Base-by-base conservation (phyloP, 2,888 invertebrate species). In the Drosophila dives region DNA sequence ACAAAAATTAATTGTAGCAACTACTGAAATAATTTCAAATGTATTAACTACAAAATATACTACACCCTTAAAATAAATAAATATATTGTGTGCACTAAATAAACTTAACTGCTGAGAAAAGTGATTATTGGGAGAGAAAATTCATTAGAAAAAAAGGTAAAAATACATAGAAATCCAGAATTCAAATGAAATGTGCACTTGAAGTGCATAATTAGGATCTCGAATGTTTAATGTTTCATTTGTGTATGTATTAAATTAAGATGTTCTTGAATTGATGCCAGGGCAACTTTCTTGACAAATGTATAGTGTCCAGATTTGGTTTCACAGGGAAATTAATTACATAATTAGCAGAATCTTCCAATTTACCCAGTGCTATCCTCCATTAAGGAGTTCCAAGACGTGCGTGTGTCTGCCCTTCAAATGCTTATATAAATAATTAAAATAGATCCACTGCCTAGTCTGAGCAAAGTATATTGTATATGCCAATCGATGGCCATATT, bases 261-360 rank as follows among this genome's bases (percentile, higher is more conserved):
- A 12, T 38, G 60, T 34, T 64, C 75, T 77, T 78, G 73, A 85
- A 81, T 80, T 40, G 76, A 70, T 61, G 74, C 59, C 54, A 71
- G 68, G 45, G 54, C 42, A 72, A 72, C 58, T 65, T 56, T 53
- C 45, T 55, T 15, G 36, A 50, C 15, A 36, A 26, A 42, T 15
- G 26, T 29, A 11, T 42, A 48, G 17, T 38, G 20, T 4, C 3
- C 12, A 40, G 42, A 48, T 49, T 49, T 42, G 56, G 48, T 48
- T 51, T 50, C 36, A 60, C 50, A 40, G 17, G 40, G 26, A 62
- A 85, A 76, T 79, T 81, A 79, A 89, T 87, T 77, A 77, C 64
- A 50, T 72, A 81, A 72, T 81, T 78, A 72, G 58, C 55, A 56
- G 26, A 65, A 50, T 12, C 36, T 50, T 15, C 33, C 12, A 23